Percentiles rank a stretch among this genome's conserved stretches.
Conservation (phyloP, 1,140 invertebrate species). For the Nomia melanderi region DNA sequence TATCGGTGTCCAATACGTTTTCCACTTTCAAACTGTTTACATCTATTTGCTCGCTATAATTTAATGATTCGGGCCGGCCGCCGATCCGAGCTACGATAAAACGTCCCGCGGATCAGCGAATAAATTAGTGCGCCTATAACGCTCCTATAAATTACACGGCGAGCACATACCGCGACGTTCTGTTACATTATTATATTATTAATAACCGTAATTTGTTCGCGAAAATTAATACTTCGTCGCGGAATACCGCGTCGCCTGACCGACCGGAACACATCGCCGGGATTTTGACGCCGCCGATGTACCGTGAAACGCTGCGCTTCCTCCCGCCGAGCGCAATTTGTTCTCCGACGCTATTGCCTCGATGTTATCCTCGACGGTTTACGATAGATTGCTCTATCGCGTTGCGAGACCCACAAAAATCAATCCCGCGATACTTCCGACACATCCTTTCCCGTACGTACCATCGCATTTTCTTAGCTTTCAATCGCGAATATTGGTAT, state of each 20-base stretch:
- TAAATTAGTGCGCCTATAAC: conserved; percentile 10
- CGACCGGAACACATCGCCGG: not conserved
- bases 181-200: conserved; percentile 22
- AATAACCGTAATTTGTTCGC: conserved; percentile 9
- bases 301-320: not conserved
- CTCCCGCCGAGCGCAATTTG: not conserved
- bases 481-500: no score
- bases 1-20: conserved; percentile 36
- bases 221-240: conserved; percentile 15
- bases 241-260: not conserved
- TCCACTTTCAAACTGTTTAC: conserved; percentile 33
- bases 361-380: not conserved
- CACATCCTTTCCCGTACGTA: no score
- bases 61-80: conserved; percentile 25
- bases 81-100: conserved; percentile 23
- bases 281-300: not conserved
- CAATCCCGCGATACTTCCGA: no score
- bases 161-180: not conserved
- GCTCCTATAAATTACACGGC: conserved; percentile 14
- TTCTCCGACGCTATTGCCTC: not conserved
- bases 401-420: not conserved
- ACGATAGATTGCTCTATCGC: not conserved
- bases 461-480: no score
- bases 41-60: conserved; percentile 41
- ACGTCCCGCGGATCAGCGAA: conserved; percentile 12